These are phyloP conservation scores for Spodoptera picta DNA, from an alignment of 2,888 invertebrate species.

Conservation along the genomic window DNA sequence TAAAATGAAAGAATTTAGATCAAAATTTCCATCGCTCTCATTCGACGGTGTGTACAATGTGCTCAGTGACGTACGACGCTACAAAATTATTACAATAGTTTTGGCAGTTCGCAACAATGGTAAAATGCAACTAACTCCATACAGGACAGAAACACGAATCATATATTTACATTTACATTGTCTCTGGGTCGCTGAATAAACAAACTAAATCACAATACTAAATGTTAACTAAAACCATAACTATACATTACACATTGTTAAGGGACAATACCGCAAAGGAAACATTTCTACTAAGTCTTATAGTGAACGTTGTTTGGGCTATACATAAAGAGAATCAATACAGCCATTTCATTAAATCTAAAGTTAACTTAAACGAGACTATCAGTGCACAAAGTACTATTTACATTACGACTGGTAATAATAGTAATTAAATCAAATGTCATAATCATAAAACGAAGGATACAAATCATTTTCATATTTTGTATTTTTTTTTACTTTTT, in stretches of 20 bases:
- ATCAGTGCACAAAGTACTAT: conserved; percentile 86
- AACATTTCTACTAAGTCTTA: conserved; percentile 72
- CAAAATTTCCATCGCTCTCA: conserved; percentile 22
- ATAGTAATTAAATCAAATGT: conserved; percentile 70
- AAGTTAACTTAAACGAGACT: conserved; percentile 79
- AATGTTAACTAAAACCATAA: conserved; percentile 69
- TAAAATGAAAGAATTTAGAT: conserved; percentile 12
- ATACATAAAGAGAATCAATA: conserved; percentile 73
- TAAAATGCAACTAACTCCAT: conserved; percentile 85
- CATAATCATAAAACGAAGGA: conserved; percentile 67
- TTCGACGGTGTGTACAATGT: conserved; percentile 43
- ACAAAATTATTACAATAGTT: conserved; percentile 85
- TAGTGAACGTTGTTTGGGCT: conserved; percentile 71
- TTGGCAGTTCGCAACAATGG: conserved; percentile 88
- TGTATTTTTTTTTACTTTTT: conserved; percentile 70
- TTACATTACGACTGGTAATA: conserved; percentile 79
- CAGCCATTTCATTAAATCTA: conserved; percentile 82
- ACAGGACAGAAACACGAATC: conserved; percentile 79
- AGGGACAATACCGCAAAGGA: conserved; percentile 64
- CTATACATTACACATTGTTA: conserved; percentile 68
- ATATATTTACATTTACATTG: conserved; percentile 80
- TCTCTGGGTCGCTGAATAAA: conserved; percentile 64
- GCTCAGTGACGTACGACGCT: conserved; percentile 66
- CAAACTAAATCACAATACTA: conserved; percentile 70
- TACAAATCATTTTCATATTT: conserved; percentile 66